Evolutionary conservation across 2,888 invertebrate species (phyloP), one percentile per base, ranked within the genome.

Genomic region (Oegoconia quadripuncta): DNA sequence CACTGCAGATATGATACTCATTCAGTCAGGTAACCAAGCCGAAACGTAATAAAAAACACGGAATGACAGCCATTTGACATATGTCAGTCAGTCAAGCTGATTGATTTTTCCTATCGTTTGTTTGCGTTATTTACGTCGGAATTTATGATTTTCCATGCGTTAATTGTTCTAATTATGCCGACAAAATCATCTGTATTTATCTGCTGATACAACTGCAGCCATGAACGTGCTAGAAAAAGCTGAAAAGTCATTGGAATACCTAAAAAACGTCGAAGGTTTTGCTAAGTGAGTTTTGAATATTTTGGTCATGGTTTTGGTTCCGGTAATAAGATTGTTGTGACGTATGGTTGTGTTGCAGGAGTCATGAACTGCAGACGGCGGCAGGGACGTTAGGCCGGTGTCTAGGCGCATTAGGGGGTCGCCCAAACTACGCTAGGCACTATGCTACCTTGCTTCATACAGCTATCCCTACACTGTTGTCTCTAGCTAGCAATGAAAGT

Each of bases 181-280:
- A 35, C 37, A 44, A 34, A 33, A 30, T 34, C 29, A 41, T 48
- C 16, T 16, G 5, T 23, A 15, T 48, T 41, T 11, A 41, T 42
- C 31, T 55, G 62, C 54, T 74, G 51, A 70, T 40, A 41, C 40
- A 37, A 44, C 14, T 28, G 17, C 42, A 69, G 61, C 48, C 48
- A 88, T 88, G 88, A 87, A 84, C 50, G 74, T 87, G 20, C 55
- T 87, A 31, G 88, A 88, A 41, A 88, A 87, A 59, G 87, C 88
- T 34, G 84, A 88, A 50, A 88, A 87, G 57, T 78, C 86, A 20
- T 66, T 88, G 29, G 84, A 87, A 59, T 81, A 72, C 48, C 59
- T 88, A 15, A 84, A 80, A 72, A 70, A 69, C 35, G 72, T 66
- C 36, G 81, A 87, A 58, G 71, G 67, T 44, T 67, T 70, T 26